These are phyloP conservation scores for Trissoscelio sp. DNA, from an alignment of 2,888 invertebrate genomes.

Conservation along the genomic window DNA sequence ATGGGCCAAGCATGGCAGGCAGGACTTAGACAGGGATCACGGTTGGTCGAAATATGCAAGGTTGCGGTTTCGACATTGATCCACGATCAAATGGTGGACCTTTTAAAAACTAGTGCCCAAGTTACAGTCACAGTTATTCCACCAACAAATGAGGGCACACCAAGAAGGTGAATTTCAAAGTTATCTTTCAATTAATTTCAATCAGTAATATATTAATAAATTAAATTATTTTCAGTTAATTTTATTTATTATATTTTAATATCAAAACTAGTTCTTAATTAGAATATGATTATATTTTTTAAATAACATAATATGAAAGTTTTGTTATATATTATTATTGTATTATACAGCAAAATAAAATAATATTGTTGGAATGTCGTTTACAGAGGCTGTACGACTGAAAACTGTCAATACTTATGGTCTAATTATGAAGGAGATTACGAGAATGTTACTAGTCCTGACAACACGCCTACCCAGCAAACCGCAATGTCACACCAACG, in stretches of 20 bases:
- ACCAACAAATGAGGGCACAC: constrained; percentile 88
- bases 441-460: constrained; percentile 87
- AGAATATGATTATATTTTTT: too few species aligned
- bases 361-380: constrained; percentile 21
- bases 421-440: constrained; percentile 87
- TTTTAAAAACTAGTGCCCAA: constrained; percentile 94
- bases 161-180: constrained; percentile 85
- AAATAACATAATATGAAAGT: too few species aligned
- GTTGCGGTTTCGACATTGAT: constrained; percentile 94
- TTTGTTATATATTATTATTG: too few species aligned
- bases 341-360: neutral
- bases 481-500: constrained; percentile 87
- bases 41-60: constrained; percentile 96
- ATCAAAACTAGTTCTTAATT: too few species aligned
- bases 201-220: neutral
- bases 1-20: constrained; percentile 89
- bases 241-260: too few species aligned
- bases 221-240: too few species aligned
- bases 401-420: constrained; percentile 87
- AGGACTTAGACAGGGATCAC: constrained; percentile 94
- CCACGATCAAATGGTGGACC: constrained; percentile 96
- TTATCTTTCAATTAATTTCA: neutral
- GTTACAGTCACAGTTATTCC: constrained; percentile 93
- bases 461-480: constrained; percentile 81
- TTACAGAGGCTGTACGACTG: constrained; percentile 86